Conservation (phyloP, 2,797 vertebrate species). For the Heterohyrax brucei region DNA sequence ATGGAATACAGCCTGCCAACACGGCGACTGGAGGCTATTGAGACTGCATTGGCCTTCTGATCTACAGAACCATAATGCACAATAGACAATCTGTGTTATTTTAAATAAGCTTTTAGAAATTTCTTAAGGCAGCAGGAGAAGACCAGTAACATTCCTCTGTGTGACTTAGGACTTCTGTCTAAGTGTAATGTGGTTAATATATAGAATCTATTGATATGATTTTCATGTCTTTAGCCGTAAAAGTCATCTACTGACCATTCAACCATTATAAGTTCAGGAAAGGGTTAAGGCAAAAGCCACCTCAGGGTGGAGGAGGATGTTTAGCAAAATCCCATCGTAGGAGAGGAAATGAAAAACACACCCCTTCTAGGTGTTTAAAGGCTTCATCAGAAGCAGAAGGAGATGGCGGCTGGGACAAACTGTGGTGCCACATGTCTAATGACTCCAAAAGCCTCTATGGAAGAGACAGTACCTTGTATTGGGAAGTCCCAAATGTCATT, state of each 20-base stretch:
- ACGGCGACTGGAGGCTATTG: background rate
- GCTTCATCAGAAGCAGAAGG: slow-evolving; percentile 45
- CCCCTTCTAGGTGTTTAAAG: background rate
- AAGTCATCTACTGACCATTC: background rate
- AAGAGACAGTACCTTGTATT: background rate
- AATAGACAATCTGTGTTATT: background rate
- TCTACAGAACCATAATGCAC: background rate
- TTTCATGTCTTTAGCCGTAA: background rate
- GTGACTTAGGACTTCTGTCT: slow-evolving; percentile 28
- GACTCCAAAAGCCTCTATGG: background rate
- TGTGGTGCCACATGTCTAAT: too few relatives aligned
- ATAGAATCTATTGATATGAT: background rate
- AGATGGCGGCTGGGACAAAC: background rate
- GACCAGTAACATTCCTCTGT: background rate
- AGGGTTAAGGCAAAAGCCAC: background rate
- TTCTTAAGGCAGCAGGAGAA: background rate
- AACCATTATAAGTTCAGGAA: background rate
- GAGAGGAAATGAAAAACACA: slow-evolving; percentile 34
- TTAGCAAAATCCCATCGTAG: background rate
- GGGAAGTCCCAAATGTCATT: background rate
- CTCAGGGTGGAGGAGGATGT: background rate
- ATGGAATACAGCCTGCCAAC: background rate
- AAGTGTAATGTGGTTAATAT: background rate
- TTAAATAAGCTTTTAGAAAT: background rate
- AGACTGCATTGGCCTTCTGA: background rate